A percentile compares a stretch with the other conserved stretches of the same genome.
These are phyloP conservation scores for Neoaliturus tenellus DNA, from an alignment of 2,888 invertebrate species.

Conservation along the genomic window DNA sequence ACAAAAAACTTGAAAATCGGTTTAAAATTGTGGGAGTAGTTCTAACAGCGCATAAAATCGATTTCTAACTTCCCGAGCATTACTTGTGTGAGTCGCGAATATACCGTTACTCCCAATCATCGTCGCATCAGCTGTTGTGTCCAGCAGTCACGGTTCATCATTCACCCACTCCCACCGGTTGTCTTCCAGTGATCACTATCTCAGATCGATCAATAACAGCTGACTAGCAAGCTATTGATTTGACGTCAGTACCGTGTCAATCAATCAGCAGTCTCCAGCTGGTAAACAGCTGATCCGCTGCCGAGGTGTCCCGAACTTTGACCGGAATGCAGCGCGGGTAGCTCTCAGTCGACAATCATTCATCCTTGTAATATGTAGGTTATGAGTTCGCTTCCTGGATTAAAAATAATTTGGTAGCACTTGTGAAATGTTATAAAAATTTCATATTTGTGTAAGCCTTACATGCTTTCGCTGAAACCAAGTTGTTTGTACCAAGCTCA, in stretches of 20 bases:
- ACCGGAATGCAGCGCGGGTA: neutral
- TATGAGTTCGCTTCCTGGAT: neutral
- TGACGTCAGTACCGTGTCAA: conserved; percentile 12
- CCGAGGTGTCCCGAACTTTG: neutral
- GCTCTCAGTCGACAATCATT: neutral
- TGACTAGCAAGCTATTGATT: neutral
- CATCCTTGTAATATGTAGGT: neutral
- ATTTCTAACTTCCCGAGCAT: no score
- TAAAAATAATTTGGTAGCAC: no score
- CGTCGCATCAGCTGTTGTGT: no score
- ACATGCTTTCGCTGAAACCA: no score
- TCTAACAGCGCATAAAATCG: no score
- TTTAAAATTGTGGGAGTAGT: no score
- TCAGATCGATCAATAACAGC: conserved; percentile 23
- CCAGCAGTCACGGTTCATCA: neutral
- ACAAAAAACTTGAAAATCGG: no score
- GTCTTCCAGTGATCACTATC: conserved; percentile 14
- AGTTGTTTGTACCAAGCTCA: no score
- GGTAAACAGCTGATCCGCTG: neutral
- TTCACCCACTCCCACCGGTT: neutral
- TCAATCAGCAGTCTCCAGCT: conserved; percentile 20
- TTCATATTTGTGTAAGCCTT: no score
- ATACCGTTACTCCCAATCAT: no score
- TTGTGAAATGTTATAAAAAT: no score
- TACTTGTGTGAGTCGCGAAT: no score